A percentile compares a stretch with the other conserved stretches of the same genome.
These are phyloP conservation scores for Sebastes nivosus DNA, from an alignment of 2,797 vertebrate species.

Conservation along the genomic window DNA sequence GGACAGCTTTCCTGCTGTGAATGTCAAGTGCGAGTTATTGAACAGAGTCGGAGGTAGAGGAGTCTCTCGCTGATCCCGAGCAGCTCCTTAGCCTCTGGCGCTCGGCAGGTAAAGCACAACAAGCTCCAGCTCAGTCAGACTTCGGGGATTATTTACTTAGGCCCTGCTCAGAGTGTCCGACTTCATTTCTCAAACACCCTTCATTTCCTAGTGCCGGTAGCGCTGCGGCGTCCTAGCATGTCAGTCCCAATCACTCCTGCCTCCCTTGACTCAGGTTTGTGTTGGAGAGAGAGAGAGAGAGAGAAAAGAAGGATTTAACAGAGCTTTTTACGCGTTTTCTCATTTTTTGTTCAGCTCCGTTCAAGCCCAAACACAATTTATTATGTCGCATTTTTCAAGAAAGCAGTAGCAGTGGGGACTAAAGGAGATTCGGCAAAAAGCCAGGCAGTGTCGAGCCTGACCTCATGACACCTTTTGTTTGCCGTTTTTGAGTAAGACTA, in stretches of 20 bases:
- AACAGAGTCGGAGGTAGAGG: conserved; percentile 34
- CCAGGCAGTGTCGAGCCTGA: conserved; percentile 13
- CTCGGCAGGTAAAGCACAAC: conserved; percentile 66
- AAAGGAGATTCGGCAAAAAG: conserved; percentile 19
- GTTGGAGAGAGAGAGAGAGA: not conserved
- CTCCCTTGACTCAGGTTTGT: conserved; percentile 26
- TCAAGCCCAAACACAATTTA: conserved; percentile 35
- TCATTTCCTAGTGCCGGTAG: conserved; percentile 35
- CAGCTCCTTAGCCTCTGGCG: conserved; percentile 42
- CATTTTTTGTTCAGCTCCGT: not conserved
- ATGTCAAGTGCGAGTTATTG: conserved; percentile 67
- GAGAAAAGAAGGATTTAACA: not conserved
- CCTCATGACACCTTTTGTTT: conserved; percentile 48
- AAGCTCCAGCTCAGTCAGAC: conserved; percentile 59
- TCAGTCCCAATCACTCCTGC: conserved; percentile 48
- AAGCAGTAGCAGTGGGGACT: not conserved
- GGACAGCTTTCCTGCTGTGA: conserved; percentile 48
- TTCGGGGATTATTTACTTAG: conserved; percentile 71
- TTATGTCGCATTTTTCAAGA: conserved; percentile 41
- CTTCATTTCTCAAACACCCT: conserved; percentile 63
- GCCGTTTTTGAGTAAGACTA: conserved; percentile 17
- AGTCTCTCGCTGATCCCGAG: conserved; percentile 49
- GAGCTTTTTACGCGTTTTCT: conserved; percentile 13
- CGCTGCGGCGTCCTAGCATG: conserved; percentile 6
- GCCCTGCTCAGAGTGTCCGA: conserved; percentile 61